Evolutionary conservation across 2,888 invertebrate species (phyloP).

Genomic region (Strigamia transsilvanica): DNA sequence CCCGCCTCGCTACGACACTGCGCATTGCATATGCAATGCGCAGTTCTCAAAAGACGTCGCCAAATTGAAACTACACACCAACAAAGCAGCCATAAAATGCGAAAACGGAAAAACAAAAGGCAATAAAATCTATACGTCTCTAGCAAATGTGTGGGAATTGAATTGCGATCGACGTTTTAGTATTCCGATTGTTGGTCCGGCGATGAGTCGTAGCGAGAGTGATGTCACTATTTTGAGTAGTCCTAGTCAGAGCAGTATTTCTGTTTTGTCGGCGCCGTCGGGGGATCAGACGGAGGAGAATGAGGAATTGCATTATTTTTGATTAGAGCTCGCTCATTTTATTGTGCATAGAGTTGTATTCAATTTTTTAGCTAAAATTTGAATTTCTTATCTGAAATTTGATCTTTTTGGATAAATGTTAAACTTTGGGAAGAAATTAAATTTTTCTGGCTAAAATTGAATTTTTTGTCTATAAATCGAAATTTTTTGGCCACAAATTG

Average conservation of each 20-base stretch:
- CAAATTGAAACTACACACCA: not conserved
- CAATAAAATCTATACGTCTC: not conserved
- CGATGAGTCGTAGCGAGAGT: slow-evolving; percentile 68
- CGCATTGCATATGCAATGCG: slow-evolving; percentile 9
- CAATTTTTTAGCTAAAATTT: not conserved
- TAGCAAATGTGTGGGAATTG: not conserved
- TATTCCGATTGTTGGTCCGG: not conserved
- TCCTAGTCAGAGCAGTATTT: slow-evolving; percentile 75
- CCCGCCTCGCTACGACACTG: no score
- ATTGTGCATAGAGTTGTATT: no score
- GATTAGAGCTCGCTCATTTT: not conserved
- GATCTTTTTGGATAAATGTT: no score
- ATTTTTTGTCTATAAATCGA: no score
- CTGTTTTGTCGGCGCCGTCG: slow-evolving; percentile 54
- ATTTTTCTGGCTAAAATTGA: not conserved
- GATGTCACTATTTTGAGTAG: slow-evolving; percentile 76
- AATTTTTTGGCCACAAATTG: not conserved
- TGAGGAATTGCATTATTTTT: not conserved
- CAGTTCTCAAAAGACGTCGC: slow-evolving; percentile 27
- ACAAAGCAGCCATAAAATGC: not conserved
- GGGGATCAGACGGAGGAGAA: not conserved
- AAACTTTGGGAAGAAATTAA: not conserved
- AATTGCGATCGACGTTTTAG: not conserved
- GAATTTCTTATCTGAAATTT: no score
- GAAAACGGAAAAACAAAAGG: not conserved